These are phyloP conservation scores for Psophia crepitans DNA, from an alignment of 2,113 vertebrate species.

Conservation along the genomic window DNA sequence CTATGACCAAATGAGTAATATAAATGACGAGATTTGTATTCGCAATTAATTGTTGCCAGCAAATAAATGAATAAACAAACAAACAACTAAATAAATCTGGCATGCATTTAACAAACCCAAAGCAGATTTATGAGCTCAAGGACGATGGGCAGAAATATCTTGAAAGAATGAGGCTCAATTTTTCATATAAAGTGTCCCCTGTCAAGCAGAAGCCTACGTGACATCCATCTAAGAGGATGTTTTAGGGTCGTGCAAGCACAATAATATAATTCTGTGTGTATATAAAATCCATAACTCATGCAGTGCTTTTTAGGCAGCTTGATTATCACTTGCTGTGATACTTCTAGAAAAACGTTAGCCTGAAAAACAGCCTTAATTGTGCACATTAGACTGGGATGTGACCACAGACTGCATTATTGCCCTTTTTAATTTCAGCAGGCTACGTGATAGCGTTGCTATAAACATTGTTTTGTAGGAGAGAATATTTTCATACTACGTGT, in stretches of 20 bases:
- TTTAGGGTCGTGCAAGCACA: background rate
- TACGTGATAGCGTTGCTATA: background rate
- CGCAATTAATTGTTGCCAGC: background rate
- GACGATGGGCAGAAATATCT: background rate
- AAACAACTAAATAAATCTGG: no score
- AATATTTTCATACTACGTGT: background rate
- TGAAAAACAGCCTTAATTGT: background rate
- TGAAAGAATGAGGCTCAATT: background rate
- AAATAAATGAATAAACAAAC: no score
- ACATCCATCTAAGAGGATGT: background rate
- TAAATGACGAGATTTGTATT: background rate
- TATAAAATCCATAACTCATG: background rate
- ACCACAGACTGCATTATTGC: background rate
- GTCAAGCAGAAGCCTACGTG: background rate
- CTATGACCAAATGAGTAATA: background rate
- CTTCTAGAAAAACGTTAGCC: background rate
- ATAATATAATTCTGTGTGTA: background rate
- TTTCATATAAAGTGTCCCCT: background rate
- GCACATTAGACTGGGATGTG: background rate
- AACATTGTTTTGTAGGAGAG: background rate
- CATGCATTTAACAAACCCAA: background rate
- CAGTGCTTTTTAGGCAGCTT: background rate
- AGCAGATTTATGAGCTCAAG: background rate
- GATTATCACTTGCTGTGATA: background rate
- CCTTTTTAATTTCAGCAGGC: background rate